Conservation (phyloP, 2,888 invertebrate genomes). For the Himalopsyche japonica region DNA sequence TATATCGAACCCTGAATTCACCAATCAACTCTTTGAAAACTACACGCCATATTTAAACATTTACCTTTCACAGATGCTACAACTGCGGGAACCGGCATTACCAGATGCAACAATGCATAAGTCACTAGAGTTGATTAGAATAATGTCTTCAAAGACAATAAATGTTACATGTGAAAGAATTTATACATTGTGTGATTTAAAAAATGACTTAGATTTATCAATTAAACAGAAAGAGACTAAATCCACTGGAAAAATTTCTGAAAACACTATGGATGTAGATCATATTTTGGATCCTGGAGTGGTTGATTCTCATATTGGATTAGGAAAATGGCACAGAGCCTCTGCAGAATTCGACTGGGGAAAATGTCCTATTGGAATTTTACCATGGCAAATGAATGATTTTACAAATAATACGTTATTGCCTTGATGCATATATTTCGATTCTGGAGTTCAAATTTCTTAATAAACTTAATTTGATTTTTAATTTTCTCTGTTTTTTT, state of each 20-base stretch:
- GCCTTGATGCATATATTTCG: background rate
- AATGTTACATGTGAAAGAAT: constrained; percentile 46
- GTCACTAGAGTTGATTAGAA: constrained; percentile 49
- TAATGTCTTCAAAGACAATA: constrained; percentile 47
- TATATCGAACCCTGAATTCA: constrained; percentile 49
- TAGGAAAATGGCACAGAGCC: constrained; percentile 48
- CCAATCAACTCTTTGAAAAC: constrained; percentile 51
- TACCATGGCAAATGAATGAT: constrained; percentile 52
- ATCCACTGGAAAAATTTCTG: background rate
- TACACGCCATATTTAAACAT: constrained; percentile 52
- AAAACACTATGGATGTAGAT: background rate
- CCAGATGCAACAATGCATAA: constrained; percentile 45
- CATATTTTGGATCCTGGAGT: background rate
- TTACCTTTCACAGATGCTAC: constrained; percentile 50
- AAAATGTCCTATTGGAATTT: constrained; percentile 55
- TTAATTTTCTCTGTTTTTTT: no score
- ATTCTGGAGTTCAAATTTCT: no score
- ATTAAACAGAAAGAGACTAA: background rate
- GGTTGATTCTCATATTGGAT: background rate
- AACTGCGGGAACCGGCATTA: constrained; percentile 49
- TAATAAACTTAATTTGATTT: no score
- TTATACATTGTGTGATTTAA: constrained; percentile 56
- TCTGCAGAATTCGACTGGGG: constrained; percentile 51
- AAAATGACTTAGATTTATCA: constrained; percentile 20
- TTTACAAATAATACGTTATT: background rate